A percentile compares a stretch with the other conserved stretches of the same genome.
Evolutionary conservation across 2,113 vertebrate genomes (phyloP).

Genomic region (Cephalopholis sonnerati): DNA sequence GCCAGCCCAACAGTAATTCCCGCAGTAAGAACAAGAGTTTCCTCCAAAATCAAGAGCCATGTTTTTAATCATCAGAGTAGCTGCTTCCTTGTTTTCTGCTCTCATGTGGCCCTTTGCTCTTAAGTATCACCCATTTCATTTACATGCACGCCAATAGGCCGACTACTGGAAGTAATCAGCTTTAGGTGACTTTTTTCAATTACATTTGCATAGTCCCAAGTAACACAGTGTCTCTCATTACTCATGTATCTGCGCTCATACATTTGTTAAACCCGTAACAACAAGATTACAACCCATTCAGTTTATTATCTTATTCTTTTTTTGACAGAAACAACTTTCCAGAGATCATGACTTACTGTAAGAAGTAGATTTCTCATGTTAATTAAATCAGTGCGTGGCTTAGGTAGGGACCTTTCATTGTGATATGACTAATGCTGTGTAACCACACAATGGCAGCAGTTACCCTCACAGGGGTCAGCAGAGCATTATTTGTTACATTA

Average conservation of each 20-base stretch:
- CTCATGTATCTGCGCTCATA: background rate
- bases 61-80: slow-evolving; percentile 21
- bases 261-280: background rate
- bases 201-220: slow-evolving; percentile 2
- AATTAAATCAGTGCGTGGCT: no score
- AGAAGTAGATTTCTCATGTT: background rate
- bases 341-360: background rate
- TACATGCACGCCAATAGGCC: background rate
- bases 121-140: slow-evolving; percentile 29
- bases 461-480: no score
- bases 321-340: background rate
- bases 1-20: background rate
- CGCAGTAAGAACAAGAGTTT: background rate
- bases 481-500: background rate
- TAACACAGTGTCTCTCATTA: background rate
- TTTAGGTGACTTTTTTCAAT: background rate
- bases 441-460: no score
- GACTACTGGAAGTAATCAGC: slow-evolving; percentile 5
- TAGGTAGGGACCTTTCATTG: no score
- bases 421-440: no score
- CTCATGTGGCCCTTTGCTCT: slow-evolving; percentile 1
- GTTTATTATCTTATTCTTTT: background rate
- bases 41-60: background rate
- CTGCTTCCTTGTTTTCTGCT: background rate
- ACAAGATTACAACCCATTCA: background rate